These are phyloP conservation scores for Plebejus argus DNA, from an alignment of 2,888 invertebrate genomes.

Conservation along the genomic window DNA sequence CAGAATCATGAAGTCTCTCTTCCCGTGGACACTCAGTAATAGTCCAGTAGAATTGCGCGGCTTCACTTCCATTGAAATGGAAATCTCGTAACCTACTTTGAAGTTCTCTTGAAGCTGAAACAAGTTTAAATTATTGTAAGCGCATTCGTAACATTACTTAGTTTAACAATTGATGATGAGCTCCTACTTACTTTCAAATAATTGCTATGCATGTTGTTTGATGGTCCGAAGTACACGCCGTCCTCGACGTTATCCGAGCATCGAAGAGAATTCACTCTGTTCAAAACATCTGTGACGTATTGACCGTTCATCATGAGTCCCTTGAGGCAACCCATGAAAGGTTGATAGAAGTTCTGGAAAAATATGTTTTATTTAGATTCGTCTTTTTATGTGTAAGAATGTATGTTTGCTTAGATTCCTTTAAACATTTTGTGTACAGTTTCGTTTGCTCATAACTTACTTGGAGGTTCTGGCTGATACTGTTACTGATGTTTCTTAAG, in stretches of 20 bases:
- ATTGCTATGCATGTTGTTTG: conserved; percentile 80
- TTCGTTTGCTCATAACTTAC: conserved; percentile 46
- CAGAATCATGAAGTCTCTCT: conserved; percentile 90
- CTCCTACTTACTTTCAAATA: conserved; percentile 81
- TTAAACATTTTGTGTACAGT: neutral
- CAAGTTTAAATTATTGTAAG: conserved; percentile 29
- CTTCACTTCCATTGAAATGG: conserved; percentile 91
- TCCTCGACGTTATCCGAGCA: conserved; percentile 89
- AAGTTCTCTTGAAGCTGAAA: conserved; percentile 84
- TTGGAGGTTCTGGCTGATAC: conserved; percentile 50
- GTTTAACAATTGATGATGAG: neutral
- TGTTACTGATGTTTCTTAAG: conserved; percentile 71
- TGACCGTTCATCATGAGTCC: conserved; percentile 87
- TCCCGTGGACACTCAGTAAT: conserved; percentile 91
- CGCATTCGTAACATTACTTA: neutral
- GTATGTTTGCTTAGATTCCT: neutral
- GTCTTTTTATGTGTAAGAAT: neutral
- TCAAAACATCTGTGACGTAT: conserved; percentile 81
- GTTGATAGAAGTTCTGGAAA: conserved; percentile 81
- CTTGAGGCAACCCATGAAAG: conserved; percentile 92
- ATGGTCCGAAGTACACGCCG: conserved; percentile 92
- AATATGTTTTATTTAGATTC: conserved; percentile 33
- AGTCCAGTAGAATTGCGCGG: conserved; percentile 92
- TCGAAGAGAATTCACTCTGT: conserved; percentile 84
- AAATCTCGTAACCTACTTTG: conserved; percentile 88